Evolutionary conservation across 1,140 invertebrate species (phyloP), one percentile per base, ranked within the genome.

Genomic region (Zaprionus nigranus): DNA sequence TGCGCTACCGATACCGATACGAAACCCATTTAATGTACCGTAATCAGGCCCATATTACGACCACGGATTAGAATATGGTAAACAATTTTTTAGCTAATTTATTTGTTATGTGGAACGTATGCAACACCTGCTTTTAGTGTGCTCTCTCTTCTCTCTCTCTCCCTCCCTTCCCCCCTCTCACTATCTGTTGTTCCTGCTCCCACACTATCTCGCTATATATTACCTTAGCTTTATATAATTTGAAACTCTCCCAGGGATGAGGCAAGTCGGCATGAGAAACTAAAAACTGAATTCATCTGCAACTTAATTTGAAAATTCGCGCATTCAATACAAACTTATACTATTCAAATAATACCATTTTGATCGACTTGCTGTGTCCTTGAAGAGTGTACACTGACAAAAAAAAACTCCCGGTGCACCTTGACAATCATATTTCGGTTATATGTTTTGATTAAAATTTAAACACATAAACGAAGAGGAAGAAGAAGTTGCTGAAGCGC

Each of bases 41-140:
- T 63, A 91, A 92, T 91, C 92, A 96, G 96, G 95, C 96, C 96
- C 93, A 96, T 96, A 93, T 95, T 96, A 92, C 96, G 96, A 94
- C 96, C 97, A 94, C 96, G 96, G 96, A 97, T 97, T 94, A 95
- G 95, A 95, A 96, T 97, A 95, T 97, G 97, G 97, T 97, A 97
- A 97, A 94, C 94, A 92, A 92, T 85, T 88, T 88, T 87, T 81
- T 84, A 79, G 86, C 79, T 92, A 80, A 91, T 83, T 90, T 87
- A 80, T 91, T 75, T 91, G 77, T 83, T 75, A 78, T 83, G 80
- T 81, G 76, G 60, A 79, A 78, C 62, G 75, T 69, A 78, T 82
- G 46, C 65, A 53, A 53, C 43, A 75, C 9, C 9, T 49, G 82
- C 82, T 82, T 82, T 79, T 86, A 86, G 82, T 86, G 66, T 80